These are phyloP conservation scores for Euborellia annulipes DNA, from an alignment of 1,140 invertebrate species.

Conservation along the genomic window DNA sequence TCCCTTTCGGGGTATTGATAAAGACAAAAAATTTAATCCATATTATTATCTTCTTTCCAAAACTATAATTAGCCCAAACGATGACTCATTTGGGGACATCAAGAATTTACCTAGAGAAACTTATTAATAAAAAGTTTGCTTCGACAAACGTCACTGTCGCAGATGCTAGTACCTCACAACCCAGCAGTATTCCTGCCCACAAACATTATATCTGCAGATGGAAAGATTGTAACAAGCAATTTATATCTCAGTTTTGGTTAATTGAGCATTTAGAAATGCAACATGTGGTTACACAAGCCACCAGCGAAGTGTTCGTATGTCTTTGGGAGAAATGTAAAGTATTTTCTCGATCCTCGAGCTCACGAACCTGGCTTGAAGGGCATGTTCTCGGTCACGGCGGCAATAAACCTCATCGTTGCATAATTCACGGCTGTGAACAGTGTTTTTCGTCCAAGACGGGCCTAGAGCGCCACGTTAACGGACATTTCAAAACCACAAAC, in stretches of 20 bases:
- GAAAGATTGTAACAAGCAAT: slow-evolving; percentile 63
- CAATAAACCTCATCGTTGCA: slow-evolving; percentile 88
- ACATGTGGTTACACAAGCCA: slow-evolving; percentile 72
- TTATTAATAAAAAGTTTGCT: slow-evolving; percentile 25
- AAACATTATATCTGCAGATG: slow-evolving; percentile 53
- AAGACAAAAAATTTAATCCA: too few relatives aligned
- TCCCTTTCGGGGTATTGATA: too few relatives aligned
- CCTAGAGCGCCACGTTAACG: too few relatives aligned
- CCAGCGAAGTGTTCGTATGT: slow-evolving; percentile 68
- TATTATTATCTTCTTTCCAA: too few relatives aligned
- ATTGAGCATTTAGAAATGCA: slow-evolving; percentile 76
- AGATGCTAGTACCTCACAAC: slow-evolving; percentile 17
- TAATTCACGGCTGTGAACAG: slow-evolving; percentile 80
- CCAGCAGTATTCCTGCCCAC: slow-evolving; percentile 25
- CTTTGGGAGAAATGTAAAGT: slow-evolving; percentile 90
- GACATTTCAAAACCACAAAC: too few relatives aligned
- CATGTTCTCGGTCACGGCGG: slow-evolving; percentile 85
- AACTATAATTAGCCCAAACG: too few relatives aligned
- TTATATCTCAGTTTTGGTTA: slow-evolving; percentile 59
- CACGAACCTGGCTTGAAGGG: slow-evolving; percentile 78
- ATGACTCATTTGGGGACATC: slow-evolving; percentile 31
- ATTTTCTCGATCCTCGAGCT: slow-evolving; percentile 76
- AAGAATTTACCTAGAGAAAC: slow-evolving; percentile 45
- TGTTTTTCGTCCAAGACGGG: slow-evolving; percentile 85
- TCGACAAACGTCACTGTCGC: slow-evolving; percentile 15